A percentile compares a stretch with the other conserved stretches of the same genome.
Conservation (phyloP, 1,140 invertebrate species). For the Cherax quadricarinatus region DNA sequence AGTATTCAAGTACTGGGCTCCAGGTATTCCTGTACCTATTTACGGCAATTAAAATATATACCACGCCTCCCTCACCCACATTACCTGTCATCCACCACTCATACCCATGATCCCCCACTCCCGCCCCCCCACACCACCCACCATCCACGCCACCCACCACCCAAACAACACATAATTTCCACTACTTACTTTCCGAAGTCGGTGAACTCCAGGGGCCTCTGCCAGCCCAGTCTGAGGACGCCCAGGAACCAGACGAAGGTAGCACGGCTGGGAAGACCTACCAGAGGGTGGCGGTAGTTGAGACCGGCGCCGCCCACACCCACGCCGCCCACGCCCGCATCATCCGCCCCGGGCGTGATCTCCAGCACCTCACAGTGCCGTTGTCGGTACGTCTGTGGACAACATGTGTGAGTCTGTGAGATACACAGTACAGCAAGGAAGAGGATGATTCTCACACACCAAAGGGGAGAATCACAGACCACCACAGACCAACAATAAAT, state of each 20-base stretch:
- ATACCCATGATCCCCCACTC: no score
- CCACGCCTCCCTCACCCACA: no score
- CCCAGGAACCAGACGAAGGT: slow-evolving; percentile 61
- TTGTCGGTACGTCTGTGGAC: background rate
- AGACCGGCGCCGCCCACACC: background rate
- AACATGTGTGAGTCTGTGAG: no score
- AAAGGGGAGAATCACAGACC: background rate
- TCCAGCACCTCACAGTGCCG: slow-evolving; percentile 40
- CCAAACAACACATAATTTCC: no score
- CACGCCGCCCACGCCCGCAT: background rate
- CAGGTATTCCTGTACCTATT: no score
- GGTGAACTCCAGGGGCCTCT: slow-evolving; percentile 40
- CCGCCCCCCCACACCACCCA: no score
- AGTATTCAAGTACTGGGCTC: no score
- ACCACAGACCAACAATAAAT: background rate
- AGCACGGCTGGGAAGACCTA: slow-evolving; percentile 16
- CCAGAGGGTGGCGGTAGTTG: slow-evolving; percentile 35
- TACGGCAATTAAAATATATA: no score
- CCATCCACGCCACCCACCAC: no score
- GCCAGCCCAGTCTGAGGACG: slow-evolving; percentile 46
- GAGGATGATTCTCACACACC: background rate
- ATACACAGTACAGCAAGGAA: no score
- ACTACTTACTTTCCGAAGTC: slow-evolving; percentile 53
- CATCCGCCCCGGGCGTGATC: slow-evolving; percentile 23
- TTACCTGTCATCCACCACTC: no score